Evolutionary conservation across 2,888 invertebrate species (phyloP), one percentile per base, ranked within the genome.

Genomic region (Thereva nobilitata): DNA sequence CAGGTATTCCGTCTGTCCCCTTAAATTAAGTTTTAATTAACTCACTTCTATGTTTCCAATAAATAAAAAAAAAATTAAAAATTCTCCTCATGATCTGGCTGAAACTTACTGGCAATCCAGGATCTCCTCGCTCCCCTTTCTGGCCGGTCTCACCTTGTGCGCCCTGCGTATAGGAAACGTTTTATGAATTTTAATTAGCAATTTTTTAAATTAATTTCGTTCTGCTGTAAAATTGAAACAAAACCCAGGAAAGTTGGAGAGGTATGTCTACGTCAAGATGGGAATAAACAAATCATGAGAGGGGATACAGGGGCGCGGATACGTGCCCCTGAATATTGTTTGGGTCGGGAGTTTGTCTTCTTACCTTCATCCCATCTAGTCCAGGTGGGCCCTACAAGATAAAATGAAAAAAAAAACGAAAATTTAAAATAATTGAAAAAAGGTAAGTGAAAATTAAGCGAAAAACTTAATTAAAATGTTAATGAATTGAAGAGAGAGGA

Each of bases 351-450:
- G 5, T 83, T 34, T 23, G 23, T 66, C 88, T 23, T 23, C 23
- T 87, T 86, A 94, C 94, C 91, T 95, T 95, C 92, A 95, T 94
- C 82, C 95, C 95, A 84, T 95, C 95, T 82, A 95, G 88, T 82
- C 95, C 95, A 71, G 94, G 91, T 74, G 93, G 91, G 80, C 95
- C 95, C 95, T 95, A 71, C 56, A 10, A 54, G 40, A 55, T 54
- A 44, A 40, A 64, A 38, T 45, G n/a, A n/a, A 57, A 56, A 44
- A 56, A 44, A 42, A 53, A 41, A 49, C 45, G 37, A 64, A 54
- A 52, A 53, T 45, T 45, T 45, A 34, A 45, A 64, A 64, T 54
- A 53, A 64, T 53, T 64, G 64, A 64, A 41, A 35, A 44, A 53
- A 64, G 44, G 54, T 23, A 64, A 5, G 44, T 44, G 34, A 10